phyloP scores from a whole-genome alignment of 2,888 invertebrate genomes.

The Amphipoea oculea region DNA sequence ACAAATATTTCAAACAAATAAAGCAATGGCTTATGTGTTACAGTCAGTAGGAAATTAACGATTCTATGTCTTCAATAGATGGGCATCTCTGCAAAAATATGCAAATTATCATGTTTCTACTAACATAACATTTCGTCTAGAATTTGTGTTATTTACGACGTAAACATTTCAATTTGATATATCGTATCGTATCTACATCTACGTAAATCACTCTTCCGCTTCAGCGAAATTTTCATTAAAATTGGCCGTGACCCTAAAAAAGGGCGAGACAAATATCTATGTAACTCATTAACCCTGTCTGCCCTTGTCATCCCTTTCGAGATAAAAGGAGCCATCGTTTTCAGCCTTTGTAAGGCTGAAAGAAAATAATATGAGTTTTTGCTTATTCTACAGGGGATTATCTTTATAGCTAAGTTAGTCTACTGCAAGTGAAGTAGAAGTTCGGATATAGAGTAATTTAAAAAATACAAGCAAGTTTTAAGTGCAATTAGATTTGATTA shows the following conservation, averaged over 20 bases:
- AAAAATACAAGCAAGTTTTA: constrained; percentile 7
- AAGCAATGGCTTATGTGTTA: not conserved
- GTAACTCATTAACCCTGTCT: constrained; percentile 50
- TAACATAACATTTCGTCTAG: not conserved
- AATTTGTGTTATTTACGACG: not conserved
- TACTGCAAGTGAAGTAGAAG: constrained; percentile 9
- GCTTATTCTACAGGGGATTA: constrained; percentile 6
- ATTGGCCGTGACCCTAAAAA: constrained; percentile 17
- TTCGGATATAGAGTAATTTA: not conserved
- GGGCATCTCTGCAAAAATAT: not conserved
- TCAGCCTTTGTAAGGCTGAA: constrained; percentile 10
- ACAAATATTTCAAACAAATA: not conserved
- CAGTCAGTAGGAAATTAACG: not conserved
- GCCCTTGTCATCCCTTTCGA: constrained; percentile 54
- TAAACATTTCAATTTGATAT: constrained; percentile 20
- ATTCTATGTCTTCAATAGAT: not conserved
- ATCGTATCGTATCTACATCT: not conserved
- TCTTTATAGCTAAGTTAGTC: constrained; percentile 22
- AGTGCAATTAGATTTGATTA: constrained; percentile 3
- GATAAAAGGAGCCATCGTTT: constrained; percentile 20
- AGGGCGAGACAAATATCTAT: constrained; percentile 21
- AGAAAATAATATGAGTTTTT: constrained; percentile 31
- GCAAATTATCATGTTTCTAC: not conserved
- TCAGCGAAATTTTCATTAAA: constrained; percentile 29
- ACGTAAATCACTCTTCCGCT: constrained; percentile 27